These are phyloP conservation scores for Erebia epiphron DNA, from an alignment of 2,888 invertebrate genomes.

Conservation along the genomic window DNA sequence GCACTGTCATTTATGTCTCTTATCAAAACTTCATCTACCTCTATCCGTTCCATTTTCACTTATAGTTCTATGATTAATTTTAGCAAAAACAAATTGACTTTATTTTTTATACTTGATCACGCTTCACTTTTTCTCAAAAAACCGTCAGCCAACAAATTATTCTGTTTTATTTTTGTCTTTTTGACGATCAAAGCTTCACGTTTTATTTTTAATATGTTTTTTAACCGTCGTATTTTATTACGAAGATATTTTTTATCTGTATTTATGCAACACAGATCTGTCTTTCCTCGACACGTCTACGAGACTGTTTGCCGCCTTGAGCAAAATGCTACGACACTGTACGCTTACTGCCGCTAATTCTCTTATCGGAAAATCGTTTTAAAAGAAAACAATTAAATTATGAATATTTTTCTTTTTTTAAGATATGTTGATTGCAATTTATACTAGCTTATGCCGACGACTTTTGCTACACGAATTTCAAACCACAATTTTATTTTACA, in stretches of 20 bases:
- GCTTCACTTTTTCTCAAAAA: not conserved
- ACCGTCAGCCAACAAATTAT: not conserved
- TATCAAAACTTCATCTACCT: constrained; percentile 16
- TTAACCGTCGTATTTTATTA: not conserved
- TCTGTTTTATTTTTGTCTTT: not conserved
- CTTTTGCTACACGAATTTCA: too few species aligned
- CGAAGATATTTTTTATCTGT: not conserved
- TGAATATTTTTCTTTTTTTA: constrained; percentile 12
- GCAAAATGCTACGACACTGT: not conserved
- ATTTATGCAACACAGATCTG: constrained; percentile 11
- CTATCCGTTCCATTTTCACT: constrained; percentile 23
- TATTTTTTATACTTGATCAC: not conserved
- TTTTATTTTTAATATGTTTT: not conserved
- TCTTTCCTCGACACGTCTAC: constrained; percentile 25
- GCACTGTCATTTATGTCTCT: constrained; percentile 21
- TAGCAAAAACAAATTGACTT: not conserved
- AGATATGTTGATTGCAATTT: constrained; percentile 2
- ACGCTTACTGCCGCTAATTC: not conserved
- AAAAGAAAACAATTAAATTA: constrained; percentile 22
- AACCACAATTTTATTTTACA: too few species aligned
- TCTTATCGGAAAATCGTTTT: constrained; percentile 28
- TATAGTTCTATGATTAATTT: not conserved
- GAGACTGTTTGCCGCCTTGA: constrained; percentile 27
- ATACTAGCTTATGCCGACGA: too few species aligned
- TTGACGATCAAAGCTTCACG: not conserved